phyloP scores from a whole-genome alignment of 2,113 vertebrate genomes.

The Pseudonaja textilis region DNA sequence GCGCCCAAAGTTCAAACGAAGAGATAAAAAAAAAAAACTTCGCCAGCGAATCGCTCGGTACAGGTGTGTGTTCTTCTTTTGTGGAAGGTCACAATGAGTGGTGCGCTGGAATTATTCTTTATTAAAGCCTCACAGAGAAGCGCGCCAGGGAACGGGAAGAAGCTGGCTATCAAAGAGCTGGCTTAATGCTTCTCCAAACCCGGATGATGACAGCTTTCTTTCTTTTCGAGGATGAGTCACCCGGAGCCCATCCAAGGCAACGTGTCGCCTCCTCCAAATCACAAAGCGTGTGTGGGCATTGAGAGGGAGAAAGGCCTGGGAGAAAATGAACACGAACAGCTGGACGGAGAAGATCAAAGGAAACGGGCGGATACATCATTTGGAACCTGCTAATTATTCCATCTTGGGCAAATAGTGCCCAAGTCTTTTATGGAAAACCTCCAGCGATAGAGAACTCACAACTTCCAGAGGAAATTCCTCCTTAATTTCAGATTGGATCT shows the following conservation, averaged over 20 bases:
- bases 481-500: no score
- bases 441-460: neutral
- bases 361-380: neutral
- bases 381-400: neutral
- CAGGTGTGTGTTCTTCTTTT: slow-evolving; percentile 69
- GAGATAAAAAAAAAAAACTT: slow-evolving; percentile 48
- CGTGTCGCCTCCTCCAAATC: slow-evolving; percentile 36
- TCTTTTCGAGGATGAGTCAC: slow-evolving; percentile 62
- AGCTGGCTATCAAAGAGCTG: slow-evolving; percentile 54
- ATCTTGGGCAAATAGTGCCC: no score
- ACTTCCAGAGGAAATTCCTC: no score
- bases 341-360: slow-evolving; percentile 9
- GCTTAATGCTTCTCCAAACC: slow-evolving; percentile 69
- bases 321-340: slow-evolving; percentile 19
- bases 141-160: neutral
- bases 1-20: slow-evolving; percentile 45
- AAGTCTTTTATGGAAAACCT: no score
- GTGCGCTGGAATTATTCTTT: slow-evolving; percentile 39
- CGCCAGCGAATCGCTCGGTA: slow-evolving; percentile 57
- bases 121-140: slow-evolving; percentile 25
- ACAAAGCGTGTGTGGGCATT: slow-evolving; percentile 60
- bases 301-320: neutral
- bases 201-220: slow-evolving; percentile 46
- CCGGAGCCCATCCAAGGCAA: slow-evolving; percentile 59
- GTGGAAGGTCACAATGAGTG: slow-evolving; percentile 58